phyloP scores from a whole-genome alignment of 2,888 invertebrate genomes.

The Nephrotoma flavescens region DNA sequence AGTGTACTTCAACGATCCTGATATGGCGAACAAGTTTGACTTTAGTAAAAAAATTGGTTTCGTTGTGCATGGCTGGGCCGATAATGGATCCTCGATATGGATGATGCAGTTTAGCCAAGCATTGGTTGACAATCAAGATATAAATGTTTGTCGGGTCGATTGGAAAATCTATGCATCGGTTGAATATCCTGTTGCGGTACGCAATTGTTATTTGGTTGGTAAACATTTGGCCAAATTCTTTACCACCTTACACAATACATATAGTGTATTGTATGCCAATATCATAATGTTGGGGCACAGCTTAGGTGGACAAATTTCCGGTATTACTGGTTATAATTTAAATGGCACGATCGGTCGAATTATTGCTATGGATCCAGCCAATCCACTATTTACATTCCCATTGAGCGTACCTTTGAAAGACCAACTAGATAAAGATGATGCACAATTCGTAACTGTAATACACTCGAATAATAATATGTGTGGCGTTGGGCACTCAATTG shows the following conservation, averaged over 20 bases:
- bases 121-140: constrained; percentile 24
- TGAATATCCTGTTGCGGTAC: constrained; percentile 22
- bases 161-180: constrained; percentile 26
- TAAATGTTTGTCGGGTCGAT: constrained; percentile 28
- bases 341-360: constrained; percentile 26
- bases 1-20: constrained; percentile 23
- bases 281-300: constrained; percentile 29
- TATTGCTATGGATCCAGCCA: constrained; percentile 31
- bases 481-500: neutral
- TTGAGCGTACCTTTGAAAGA: constrained; percentile 22
- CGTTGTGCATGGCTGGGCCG: constrained; percentile 29
- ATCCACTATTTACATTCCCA: constrained; percentile 27
- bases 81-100: constrained; percentile 27
- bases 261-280: constrained; percentile 21
- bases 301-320: constrained; percentile 29
- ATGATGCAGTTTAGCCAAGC: constrained; percentile 23
- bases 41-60: constrained; percentile 21
- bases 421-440: constrained; percentile 25
- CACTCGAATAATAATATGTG: constrained; percentile 22
- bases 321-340: constrained; percentile 25
- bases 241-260: constrained; percentile 21
- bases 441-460: constrained; percentile 27
- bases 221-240: constrained; percentile 22
- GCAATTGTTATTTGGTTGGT: neutral
- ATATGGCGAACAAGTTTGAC: constrained; percentile 22